A percentile compares a stretch with the other conserved stretches of the same genome.
phyloP scores from a whole-genome alignment of 2,113 vertebrate genomes.

The Triplophysa tibetana region DNA sequence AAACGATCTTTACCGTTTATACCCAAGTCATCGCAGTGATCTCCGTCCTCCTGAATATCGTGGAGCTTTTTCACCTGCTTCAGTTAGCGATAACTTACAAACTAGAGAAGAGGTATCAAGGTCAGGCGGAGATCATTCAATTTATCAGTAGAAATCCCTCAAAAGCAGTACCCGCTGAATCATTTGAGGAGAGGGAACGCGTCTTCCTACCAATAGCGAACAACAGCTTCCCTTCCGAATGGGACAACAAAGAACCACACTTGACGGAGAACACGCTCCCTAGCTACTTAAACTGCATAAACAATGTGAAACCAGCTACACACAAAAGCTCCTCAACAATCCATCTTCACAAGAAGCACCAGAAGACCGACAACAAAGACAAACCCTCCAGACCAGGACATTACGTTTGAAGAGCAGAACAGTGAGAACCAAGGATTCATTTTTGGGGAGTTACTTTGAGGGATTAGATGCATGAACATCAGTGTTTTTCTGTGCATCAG shows the following conservation, averaged over 20 bases:
- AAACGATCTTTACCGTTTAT: conserved; percentile 95
- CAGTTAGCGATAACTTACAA: conserved; percentile 66
- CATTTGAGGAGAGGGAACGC: conserved; percentile 49
- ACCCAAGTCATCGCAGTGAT: conserved; percentile 84
- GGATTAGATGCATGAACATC: not conserved
- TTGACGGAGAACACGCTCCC: conserved; percentile 59
- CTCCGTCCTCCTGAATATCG: conserved; percentile 86
- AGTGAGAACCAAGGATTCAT: conserved; percentile 15
- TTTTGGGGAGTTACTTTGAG: not conserved
- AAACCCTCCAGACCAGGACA: conserved; percentile 61
- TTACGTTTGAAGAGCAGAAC: conserved; percentile 65
- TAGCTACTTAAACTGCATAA: conserved; percentile 68
- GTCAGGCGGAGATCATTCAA: not conserved
- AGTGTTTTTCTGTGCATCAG: conserved; percentile 56
- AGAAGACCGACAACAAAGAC: conserved; percentile 50
- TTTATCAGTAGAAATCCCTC: not conserved
- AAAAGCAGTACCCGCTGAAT: not conserved
- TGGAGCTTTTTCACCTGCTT: conserved; percentile 85
- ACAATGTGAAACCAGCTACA: conserved; percentile 47
- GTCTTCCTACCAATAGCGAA: conserved; percentile 40
- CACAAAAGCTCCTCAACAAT: conserved; percentile 54
- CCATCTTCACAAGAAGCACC: conserved; percentile 49
- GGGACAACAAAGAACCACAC: conserved; percentile 42
- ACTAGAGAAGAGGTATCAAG: conserved; percentile 62
- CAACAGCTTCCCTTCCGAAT: conserved; percentile 36